Evolutionary conservation across 2,797 vertebrate genomes (phyloP).

Genomic region (Todus mexicanus): DNA sequence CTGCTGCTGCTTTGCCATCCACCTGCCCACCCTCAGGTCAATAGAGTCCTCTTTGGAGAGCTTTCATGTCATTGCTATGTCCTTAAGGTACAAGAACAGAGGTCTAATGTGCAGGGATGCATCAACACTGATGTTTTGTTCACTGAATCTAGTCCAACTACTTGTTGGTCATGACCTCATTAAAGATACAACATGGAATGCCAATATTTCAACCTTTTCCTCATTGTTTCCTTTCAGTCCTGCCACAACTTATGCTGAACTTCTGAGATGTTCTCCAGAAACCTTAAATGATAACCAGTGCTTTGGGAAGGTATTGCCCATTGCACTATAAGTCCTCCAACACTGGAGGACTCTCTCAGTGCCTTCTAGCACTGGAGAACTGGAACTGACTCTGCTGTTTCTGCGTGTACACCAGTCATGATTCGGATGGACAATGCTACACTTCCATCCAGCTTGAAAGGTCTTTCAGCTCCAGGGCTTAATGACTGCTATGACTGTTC

Average conservation of each 20-base stretch:
- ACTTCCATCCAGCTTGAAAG: background rate
- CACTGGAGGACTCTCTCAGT: background rate
- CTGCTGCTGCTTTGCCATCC: background rate
- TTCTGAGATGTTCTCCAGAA: background rate
- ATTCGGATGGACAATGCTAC: background rate
- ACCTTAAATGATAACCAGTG: background rate
- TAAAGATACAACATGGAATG: background rate
- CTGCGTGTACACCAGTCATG: background rate
- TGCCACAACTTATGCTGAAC: background rate
- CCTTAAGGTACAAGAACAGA: background rate
- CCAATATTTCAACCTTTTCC: background rate
- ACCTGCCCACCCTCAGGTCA: fast-evolving
- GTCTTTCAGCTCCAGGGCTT: background rate
- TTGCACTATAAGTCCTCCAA: too few species aligned
- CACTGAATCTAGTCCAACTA: background rate
- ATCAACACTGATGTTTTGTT: background rate
- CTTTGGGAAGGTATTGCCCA: background rate
- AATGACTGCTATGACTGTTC: background rate
- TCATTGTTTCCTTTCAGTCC: background rate
- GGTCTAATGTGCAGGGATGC: background rate
- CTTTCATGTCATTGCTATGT: background rate
- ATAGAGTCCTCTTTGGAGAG: background rate
- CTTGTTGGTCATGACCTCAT: background rate
- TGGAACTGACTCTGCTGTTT: background rate
- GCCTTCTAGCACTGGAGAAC: background rate